Base-by-base conservation (phyloP, 1,140 invertebrate species). In the Archegozetes longisetosus region DNA sequence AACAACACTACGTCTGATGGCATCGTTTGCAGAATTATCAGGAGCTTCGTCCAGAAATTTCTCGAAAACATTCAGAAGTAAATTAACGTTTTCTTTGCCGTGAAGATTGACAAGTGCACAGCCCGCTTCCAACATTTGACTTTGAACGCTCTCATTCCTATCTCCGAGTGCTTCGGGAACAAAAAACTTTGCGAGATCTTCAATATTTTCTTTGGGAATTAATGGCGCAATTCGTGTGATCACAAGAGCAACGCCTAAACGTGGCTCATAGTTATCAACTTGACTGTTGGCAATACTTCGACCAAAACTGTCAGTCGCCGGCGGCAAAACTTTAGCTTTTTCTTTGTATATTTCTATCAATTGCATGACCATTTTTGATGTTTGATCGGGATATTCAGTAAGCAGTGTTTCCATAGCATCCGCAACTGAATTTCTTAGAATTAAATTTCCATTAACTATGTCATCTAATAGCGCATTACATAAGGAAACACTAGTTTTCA, bases 71-170 rank as follows among this genome's bases (percentile, higher is more conserved):
- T 51, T 51, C 13, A 67, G 53, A 1, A 62, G 23, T 25, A 55
- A 58, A n/a, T 25, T 56, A 50, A 64, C 60, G 22, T 66, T 64
- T 4, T 52, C 80, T 75, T 92, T 93, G 29, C 93, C 93, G 75
- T 97, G 90, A 51, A 84, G 74, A 71, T 95, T 86, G 1, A 98
- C 86, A 55, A 88, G 80, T 55, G 83, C 83, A 61, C 96, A 78
- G n/a, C 91, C 91, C 28, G 93, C 90, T 61, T 84, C 83, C 51
- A 96, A 75, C 92, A 98, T 97, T 70, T 88, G 82, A 25, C 80
- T 82, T 23, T 89, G 77, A 3, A 98, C 94, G 20, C 79, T 75
- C 62, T 82, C 78, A 70, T 84, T 80, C 22, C 90, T 77, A 75
- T 98, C 94, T 2, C 83, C 83, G 3, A 99, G 76, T 1, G 86